These are phyloP conservation scores for Esperia sulphurella DNA, from an alignment of 2,888 invertebrate species.

Conservation along the genomic window DNA sequence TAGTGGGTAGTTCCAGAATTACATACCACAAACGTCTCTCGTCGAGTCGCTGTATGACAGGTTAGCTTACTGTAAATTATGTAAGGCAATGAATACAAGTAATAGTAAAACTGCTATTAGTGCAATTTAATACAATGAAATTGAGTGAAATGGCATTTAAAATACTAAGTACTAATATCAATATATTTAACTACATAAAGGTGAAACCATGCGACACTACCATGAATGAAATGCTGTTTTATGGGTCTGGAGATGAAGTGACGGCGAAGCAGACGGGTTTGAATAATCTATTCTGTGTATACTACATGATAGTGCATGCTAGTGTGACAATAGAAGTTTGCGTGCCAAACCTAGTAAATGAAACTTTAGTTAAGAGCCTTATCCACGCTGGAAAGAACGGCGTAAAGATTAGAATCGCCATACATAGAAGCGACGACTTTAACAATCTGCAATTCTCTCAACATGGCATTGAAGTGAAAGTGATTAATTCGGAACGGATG, in stretches of 20 bases:
- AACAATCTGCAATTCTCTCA: conserved; percentile 32
- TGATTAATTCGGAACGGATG: conserved; percentile 37
- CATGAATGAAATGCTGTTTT: conserved; percentile 52
- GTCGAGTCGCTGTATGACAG: no score
- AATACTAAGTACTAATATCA: conserved; percentile 4
- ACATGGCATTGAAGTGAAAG: conserved; percentile 45
- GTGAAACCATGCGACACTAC: conserved; percentile 19
- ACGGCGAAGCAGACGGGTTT: conserved; percentile 34
- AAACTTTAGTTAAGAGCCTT: conserved; percentile 42
- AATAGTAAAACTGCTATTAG: conserved; percentile 23
- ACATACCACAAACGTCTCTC: no score
- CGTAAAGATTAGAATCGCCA: conserved; percentile 37
- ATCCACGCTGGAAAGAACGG: conserved; percentile 32
- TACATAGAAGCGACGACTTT: conserved; percentile 38
- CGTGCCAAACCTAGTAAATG: conserved; percentile 44
- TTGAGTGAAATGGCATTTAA: conserved; percentile 15
- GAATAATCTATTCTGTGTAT: conserved; percentile 50
- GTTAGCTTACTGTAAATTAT: no score
- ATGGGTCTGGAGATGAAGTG: conserved; percentile 38
- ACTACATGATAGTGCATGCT: conserved; percentile 46
- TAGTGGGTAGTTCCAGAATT: no score
- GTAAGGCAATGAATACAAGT: neutral
- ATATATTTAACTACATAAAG: conserved; percentile 15
- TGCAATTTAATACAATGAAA: no score
- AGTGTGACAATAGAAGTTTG: conserved; percentile 47